A percentile compares a stretch with the other conserved stretches of the same genome.
Conservation (phyloP, 2,888 invertebrate genomes). For the Dioctria linearis region DNA sequence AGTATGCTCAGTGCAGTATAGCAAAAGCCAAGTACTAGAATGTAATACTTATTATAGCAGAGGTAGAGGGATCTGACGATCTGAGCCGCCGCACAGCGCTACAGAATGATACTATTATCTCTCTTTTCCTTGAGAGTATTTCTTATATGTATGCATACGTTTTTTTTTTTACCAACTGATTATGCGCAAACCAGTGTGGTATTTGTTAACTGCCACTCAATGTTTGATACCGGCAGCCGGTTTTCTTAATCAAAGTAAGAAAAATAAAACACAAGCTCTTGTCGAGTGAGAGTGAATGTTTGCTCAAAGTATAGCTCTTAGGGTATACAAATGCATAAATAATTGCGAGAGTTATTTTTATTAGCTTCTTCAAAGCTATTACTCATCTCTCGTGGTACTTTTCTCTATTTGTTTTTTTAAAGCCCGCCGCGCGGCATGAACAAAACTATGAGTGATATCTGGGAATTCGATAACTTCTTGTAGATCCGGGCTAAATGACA, state of each 20-base stretch:
- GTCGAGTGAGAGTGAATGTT: conserved; percentile 36
- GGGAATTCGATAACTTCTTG: not conserved
- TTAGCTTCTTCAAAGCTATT: not conserved
- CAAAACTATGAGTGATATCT: conserved; percentile 1
- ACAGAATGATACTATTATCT: conserved; percentile 6
- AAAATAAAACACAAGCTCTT: conserved; percentile 1
- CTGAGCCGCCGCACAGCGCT: not conserved
- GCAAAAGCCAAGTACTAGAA: too few species aligned
- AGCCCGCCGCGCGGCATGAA: not conserved
- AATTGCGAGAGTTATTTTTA: conserved; percentile 1
- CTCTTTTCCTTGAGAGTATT: conserved; percentile 18
- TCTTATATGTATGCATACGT: not conserved
- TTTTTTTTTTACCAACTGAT: not conserved
- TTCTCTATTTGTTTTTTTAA: not conserved
- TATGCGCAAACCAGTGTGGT: conserved; percentile 33
- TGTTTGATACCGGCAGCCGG: conserved; percentile 44
- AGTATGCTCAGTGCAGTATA: too few species aligned
- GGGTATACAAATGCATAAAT: not conserved
- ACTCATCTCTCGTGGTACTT: not conserved
- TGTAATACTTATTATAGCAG: not conserved
- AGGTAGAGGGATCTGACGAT: not conserved
- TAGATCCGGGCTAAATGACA: conserved; percentile 6
- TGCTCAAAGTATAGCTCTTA: not conserved
- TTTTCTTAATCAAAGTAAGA: conserved; percentile 36
- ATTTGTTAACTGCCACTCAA: conserved; percentile 34